Base-by-base conservation (phyloP, 1,140 invertebrate genomes). In the Drosophila varians region DNA sequence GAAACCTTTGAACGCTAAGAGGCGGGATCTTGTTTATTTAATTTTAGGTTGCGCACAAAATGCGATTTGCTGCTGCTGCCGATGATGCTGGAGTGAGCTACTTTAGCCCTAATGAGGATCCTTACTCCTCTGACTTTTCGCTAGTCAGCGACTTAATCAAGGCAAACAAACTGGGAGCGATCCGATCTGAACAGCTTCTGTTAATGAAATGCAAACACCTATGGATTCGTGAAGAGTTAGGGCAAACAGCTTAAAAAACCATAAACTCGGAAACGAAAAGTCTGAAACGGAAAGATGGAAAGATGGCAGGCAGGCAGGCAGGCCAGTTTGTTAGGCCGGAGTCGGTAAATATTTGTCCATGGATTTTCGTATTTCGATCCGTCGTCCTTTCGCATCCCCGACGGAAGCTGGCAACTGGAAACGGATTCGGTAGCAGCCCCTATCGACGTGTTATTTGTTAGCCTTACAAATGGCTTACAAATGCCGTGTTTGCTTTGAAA, bases 191-290 rank as follows among this genome's bases (percentile, higher is more conserved):
- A 46, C 64, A 73, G 73, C 73, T 80, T 80, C 82, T 82, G 83
- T 87, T 87, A 87, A 87, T 87, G 82, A 82, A 87, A 87, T 25
- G 82, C 74, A 87, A 87, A 87, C 16, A 16, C 16, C 57, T 60
- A 62, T 31, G 64, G 74, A 80, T 72, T 76, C 42, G 82, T 87
- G 76, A 86, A 84, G 80, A 80, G 76, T 45, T 58, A 62, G 40
- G 26, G 82, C 52, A 87, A 87, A 87, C 82, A 87, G 82, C 82
- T 87, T 87, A 87, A 87, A 87, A 87, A 87, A 88, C 88, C 77
- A 82, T 87, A 82, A 87, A 82, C 69, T 70, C 82, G 55, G 52
- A 42, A 56, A 42, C 82, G 55, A 47, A 48, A 56, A 42, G 55
- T 7, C 52, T 28, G 12, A 49, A 26, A 34, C 45, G 54, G 16